Percentiles rank a stretch among this genome's conserved stretches.
Conservation (phyloP, 1,140 invertebrate species). For the Melitaea cinxia region DNA sequence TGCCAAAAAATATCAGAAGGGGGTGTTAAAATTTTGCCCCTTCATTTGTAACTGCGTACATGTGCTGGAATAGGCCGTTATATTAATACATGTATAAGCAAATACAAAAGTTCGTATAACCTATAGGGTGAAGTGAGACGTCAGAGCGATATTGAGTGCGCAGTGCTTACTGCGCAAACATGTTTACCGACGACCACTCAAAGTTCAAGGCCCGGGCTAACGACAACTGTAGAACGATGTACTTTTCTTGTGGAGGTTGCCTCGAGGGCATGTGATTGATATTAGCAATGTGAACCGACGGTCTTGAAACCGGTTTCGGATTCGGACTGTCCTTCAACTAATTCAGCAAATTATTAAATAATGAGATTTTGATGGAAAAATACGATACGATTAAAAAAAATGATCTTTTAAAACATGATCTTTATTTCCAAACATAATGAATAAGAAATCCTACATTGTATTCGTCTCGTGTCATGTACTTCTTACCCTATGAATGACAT, state of each 20-base stretch:
- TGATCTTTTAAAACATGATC: too few species aligned
- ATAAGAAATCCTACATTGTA: neutral
- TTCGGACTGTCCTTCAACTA: constrained; percentile 22
- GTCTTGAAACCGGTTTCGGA: constrained; percentile 5
- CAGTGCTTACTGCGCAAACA: constrained; percentile 73
- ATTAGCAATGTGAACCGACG: constrained; percentile 23
- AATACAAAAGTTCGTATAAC: constrained; percentile 24
- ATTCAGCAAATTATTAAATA: constrained; percentile 11
- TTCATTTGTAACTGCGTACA: constrained; percentile 25
- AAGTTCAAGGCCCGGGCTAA: constrained; percentile 74
- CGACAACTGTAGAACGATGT: constrained; percentile 62
- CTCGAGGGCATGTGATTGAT: constrained; percentile 63
- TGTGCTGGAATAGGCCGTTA: constrained; percentile 31
- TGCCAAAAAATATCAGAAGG: constrained; percentile 20
- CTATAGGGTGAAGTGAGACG: constrained; percentile 50
- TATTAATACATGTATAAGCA: constrained; percentile 30
- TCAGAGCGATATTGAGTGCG: constrained; percentile 70
- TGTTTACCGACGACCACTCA: constrained; percentile 72
- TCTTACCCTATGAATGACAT: too few species aligned
- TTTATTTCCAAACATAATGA: too few species aligned
- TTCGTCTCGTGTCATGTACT: too few species aligned
- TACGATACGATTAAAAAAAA: too few species aligned
- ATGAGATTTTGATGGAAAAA: too few species aligned
- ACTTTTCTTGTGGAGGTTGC: constrained; percentile 63
- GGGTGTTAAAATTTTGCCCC: constrained; percentile 21